phyloP scores from a whole-genome alignment of 2,797 vertebrate genomes.

The Pipistrellus pygmaeus region DNA sequence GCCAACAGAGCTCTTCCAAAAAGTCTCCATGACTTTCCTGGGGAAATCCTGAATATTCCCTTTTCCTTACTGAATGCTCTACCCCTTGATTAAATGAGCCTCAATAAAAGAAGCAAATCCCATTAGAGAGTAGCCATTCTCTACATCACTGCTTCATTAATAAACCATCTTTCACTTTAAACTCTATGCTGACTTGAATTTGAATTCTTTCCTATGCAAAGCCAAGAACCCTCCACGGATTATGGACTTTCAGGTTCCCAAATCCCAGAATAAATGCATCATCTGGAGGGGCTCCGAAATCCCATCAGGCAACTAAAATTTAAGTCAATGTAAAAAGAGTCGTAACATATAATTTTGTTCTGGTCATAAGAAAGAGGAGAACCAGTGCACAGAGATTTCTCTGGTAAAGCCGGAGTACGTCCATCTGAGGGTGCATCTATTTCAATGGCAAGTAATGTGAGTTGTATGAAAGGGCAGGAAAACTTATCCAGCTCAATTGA shows the following conservation, averaged over 20 bases:
- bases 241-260: neutral
- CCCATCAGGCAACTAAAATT: constrained; percentile 5
- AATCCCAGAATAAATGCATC: neutral
- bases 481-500: neutral
- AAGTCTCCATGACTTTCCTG: neutral
- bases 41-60: neutral
- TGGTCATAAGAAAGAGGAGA: neutral
- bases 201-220: neutral
- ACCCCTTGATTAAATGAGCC: neutral
- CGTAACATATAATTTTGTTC: neutral
- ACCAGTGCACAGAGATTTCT: neutral
- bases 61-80: neutral
- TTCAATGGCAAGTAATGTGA: neutral
- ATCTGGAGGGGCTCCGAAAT: neutral
- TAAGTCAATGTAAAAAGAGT: neutral
- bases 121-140: neutral
- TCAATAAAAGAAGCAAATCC: neutral
- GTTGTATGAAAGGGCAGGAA: neutral
- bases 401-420: neutral
- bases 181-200: neutral
- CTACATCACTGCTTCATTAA: neutral
- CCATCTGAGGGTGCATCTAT: too few species aligned
- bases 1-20: neutral
- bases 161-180: neutral
- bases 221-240: neutral